These are phyloP conservation scores for Standfussiana lucernea DNA, from an alignment of 2,888 invertebrate genomes.

Conservation along the genomic window DNA sequence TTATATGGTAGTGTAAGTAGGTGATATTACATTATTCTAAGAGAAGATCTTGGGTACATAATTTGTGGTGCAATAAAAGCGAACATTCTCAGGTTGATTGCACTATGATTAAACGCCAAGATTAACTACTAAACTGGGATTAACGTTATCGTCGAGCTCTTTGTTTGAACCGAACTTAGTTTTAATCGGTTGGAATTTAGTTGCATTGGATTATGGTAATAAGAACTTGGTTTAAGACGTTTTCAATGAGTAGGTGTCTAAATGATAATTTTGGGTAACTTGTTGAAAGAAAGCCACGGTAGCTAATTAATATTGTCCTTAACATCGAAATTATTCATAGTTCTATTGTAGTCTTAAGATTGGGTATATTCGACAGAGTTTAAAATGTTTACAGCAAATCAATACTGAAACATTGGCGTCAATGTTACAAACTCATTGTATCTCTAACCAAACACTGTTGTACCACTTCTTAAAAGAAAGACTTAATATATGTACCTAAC, in stretches of 20 bases:
- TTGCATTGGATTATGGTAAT: slow-evolving; percentile 51
- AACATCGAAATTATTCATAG: background rate
- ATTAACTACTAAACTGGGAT: slow-evolving; percentile 63
- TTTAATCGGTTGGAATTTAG: slow-evolving; percentile 53
- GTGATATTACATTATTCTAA: slow-evolving; percentile 52
- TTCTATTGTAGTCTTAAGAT: background rate
- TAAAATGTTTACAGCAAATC: background rate
- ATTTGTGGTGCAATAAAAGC: slow-evolving; percentile 69
- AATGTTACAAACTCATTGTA: background rate
- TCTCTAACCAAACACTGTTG: slow-evolving; percentile 10
- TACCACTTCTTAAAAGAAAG: slow-evolving; percentile 6
- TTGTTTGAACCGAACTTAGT: slow-evolving; percentile 47
- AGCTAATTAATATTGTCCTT: background rate
- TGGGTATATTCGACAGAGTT: background rate
- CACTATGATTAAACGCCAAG: slow-evolving; percentile 57
- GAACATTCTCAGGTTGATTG: slow-evolving; percentile 58
- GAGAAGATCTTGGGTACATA: slow-evolving; percentile 59
- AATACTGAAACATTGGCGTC: background rate
- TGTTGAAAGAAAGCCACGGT: background rate
- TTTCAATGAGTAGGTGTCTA: slow-evolving; percentile 19
- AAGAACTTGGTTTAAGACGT: slow-evolving; percentile 25
- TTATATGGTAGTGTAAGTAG: slow-evolving; percentile 41
- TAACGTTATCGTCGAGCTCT: slow-evolving; percentile 46
- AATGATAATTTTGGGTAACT: background rate
- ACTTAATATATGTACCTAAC: too few relatives aligned